phyloP scores from a whole-genome alignment of 2,113 vertebrate species.

The Agelaius phoeniceus region DNA sequence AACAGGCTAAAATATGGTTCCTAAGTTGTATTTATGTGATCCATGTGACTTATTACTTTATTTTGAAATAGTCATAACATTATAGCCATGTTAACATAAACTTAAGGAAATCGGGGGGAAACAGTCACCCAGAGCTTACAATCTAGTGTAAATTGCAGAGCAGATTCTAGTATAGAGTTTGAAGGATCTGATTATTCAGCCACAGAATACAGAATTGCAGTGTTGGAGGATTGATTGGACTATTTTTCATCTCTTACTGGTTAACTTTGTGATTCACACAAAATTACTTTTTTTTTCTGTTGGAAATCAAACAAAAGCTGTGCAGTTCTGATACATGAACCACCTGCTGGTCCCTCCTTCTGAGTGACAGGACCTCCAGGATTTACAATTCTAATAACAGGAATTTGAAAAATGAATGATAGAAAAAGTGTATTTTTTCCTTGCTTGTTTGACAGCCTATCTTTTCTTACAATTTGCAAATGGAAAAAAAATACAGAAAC shows the following conservation, averaged over 20 bases:
- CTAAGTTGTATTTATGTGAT: neutral
- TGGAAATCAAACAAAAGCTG: neutral
- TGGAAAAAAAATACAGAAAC: neutral
- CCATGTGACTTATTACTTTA: neutral
- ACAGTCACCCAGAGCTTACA: neutral
- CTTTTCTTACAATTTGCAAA: neutral
- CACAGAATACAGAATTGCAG: neutral
- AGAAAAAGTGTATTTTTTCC: neutral
- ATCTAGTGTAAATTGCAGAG: neutral
- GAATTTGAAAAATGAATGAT: neutral
- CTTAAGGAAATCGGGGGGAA: neutral
- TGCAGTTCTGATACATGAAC: neutral
- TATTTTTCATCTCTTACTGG: conserved; percentile 8
- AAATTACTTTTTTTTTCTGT: neutral
- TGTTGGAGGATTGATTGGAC: neutral
- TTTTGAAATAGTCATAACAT: neutral
- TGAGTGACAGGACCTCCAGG: neutral
- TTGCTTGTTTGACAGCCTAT: neutral
- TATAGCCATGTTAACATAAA: neutral
- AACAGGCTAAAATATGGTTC: accelerated
- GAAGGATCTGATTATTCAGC: neutral
- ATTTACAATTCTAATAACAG: conserved; percentile 25
- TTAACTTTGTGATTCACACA: neutral
- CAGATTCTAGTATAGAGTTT: neutral
- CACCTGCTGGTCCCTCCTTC: neutral